A percentile compares a stretch with the other conserved stretches of the same genome.
Evolutionary conservation across 2,113 vertebrate genomes (phyloP).

Genomic region (Nycticryphes semicollaris): DNA sequence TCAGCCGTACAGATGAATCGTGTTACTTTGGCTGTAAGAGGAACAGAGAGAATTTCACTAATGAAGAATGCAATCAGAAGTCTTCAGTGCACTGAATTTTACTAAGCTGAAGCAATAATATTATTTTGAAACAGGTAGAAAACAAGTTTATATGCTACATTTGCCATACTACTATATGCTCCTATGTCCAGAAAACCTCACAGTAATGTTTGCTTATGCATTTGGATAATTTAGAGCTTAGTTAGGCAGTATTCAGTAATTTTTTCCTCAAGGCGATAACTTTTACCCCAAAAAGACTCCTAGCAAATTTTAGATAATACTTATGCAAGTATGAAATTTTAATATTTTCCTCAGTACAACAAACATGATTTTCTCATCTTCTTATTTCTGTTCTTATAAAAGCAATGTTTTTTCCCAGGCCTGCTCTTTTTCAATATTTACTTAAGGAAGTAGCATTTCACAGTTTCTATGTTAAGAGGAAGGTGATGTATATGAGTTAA

Average conservation of each 20-base stretch:
- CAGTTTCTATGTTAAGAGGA: accelerated
- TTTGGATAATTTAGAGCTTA: neutral
- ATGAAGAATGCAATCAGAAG: neutral
- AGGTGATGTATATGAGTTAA: neutral
- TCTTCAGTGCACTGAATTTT: neutral
- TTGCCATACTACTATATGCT: neutral
- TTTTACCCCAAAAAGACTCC: neutral
- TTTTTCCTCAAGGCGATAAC: neutral
- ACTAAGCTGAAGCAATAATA: neutral
- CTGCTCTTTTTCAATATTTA: neutral
- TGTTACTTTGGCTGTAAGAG: slow-evolving; percentile 4
- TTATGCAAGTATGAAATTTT: neutral
- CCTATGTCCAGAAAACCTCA: neutral
- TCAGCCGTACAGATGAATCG: neutral
- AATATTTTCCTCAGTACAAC: neutral
- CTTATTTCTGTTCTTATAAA: neutral
- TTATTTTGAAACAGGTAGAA: neutral
- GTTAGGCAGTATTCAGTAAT: neutral
- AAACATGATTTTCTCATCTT: neutral
- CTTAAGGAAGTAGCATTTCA: neutral
- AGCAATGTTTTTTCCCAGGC: neutral
- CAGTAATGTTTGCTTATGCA: neutral
- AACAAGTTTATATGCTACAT: neutral
- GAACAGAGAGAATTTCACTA: neutral
- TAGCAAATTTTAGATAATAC: neutral